phyloP scores from a whole-genome alignment of 2,888 invertebrate genomes.

The Pachycephus smyrnensis region DNA sequence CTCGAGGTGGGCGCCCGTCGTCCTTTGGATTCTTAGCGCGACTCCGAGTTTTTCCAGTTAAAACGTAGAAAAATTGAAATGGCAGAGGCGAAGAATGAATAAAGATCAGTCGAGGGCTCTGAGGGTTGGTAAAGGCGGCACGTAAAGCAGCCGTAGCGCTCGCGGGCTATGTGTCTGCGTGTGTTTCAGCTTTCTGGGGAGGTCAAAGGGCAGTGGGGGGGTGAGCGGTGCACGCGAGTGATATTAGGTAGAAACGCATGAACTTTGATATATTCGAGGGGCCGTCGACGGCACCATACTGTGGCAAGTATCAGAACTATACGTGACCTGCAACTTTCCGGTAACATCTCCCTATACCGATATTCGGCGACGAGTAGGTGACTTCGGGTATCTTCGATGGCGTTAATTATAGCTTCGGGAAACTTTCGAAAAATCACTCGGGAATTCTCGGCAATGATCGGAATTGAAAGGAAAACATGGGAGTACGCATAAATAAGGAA shows the following conservation, averaged over 20 bases:
- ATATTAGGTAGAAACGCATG: constrained; percentile 66
- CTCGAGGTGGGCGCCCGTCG: not conserved
- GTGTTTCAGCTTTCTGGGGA: constrained; percentile 9
- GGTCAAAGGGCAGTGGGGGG: constrained; percentile 23
- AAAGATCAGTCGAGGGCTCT: constrained; percentile 52
- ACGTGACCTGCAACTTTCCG: constrained; percentile 65
- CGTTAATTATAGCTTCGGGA: not conserved
- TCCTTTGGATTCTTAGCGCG: constrained; percentile 37
- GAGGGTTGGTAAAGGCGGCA: constrained; percentile 30
- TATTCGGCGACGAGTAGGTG: constrained; percentile 21
- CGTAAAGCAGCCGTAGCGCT: constrained; percentile 43
- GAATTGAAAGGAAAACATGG: not conserved
- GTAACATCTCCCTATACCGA: constrained; percentile 40
- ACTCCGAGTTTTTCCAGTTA: constrained; percentile 46
- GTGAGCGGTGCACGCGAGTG: constrained; percentile 48
- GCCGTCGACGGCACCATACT: constrained; percentile 57
- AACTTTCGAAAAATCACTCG: not conserved
- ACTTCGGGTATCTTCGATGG: not conserved
- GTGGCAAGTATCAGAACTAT: constrained; percentile 65
- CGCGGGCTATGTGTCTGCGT: not conserved
- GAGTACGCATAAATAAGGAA: not conserved
- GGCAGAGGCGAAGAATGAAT: constrained; percentile 64
- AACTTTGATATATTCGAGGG: constrained; percentile 65
- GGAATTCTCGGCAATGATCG: not conserved
- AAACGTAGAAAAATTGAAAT: constrained; percentile 64